Base-by-base conservation (phyloP, 2,797 vertebrate genomes). In the Nannoperca obscura region DNA sequence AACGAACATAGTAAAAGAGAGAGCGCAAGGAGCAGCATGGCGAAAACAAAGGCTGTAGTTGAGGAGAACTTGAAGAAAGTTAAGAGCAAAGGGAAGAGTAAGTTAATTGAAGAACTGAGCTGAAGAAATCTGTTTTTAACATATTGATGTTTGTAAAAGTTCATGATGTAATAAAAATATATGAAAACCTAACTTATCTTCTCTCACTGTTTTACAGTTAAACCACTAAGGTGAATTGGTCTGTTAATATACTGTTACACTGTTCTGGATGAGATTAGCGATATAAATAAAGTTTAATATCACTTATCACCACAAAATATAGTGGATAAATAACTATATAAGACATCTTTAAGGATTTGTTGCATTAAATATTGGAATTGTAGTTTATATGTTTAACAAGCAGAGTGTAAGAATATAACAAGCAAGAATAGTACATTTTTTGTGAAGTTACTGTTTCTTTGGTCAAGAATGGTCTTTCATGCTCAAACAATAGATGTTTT, bases 61-160 rank as follows among this genome's bases (percentile, higher is more conserved):
- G 94, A 96, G 79, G 87, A 89, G 19, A 90, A 84, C 22, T 90
- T 94, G 89, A 95, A 91, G 57, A 96, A 92, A 50, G 87, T 85
- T 13, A 83, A 92, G 60, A 92, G 87, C 5, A 94, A 91, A 55
- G 60, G 55, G 11, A 91, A 92, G 2, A 76, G 69, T 65, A 83
- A 71, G n/a, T 71, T 97, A 63, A 95, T 98, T 19, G 90, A 98
- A 84, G 97, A 97, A 76, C 73, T 98, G 13, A 82, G 82, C 71
- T 89, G 55, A 93, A 77, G 50, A 76, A 42, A 0, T 32, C 0
- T 67, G 53, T 70, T 6, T 69, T 69, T 8, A 50, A 49, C 0
- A 22, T 71, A 10, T 0, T 64, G 2, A 42, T 85, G 22, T 71
- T 59, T 75, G 22, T 77, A 40, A 71, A 65, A 30, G 30, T 49